Conservation (phyloP, 1,140 invertebrate genomes). For the Heliothis virescens region DNA sequence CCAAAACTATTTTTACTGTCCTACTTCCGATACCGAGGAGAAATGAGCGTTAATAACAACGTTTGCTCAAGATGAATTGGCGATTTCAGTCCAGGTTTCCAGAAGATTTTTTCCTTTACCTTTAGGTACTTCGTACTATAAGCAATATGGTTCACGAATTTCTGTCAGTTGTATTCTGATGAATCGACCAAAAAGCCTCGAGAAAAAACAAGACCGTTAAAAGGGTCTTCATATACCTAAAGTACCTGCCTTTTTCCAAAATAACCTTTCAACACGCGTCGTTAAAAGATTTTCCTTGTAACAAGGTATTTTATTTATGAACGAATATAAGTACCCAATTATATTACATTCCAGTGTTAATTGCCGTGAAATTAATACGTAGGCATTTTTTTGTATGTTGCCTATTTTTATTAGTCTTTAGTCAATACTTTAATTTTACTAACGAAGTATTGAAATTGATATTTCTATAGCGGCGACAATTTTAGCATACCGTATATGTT, state of each 20-base stretch:
- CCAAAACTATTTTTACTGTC: too few relatives aligned
- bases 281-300: conserved; percentile 3
- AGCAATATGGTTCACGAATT: too few relatives aligned
- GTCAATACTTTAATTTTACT: too few relatives aligned
- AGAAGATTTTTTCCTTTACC: too few relatives aligned
- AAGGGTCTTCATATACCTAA: neutral
- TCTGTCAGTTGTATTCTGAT: neutral
- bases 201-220: neutral
- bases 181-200: neutral
- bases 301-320: conserved; percentile 1
- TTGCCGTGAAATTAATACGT: conserved; percentile 33
- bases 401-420: conserved; percentile 2
- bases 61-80: neutral
- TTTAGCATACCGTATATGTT: too few relatives aligned
- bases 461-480: too few relatives aligned
- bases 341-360: conserved; percentile 32
- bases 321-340: conserved; percentile 6
- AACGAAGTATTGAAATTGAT: too few relatives aligned
- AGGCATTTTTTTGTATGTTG: conserved; percentile 3
- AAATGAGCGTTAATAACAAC: too few relatives aligned
- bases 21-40: too few relatives aligned
- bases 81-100: too few relatives aligned
- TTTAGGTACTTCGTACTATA: too few relatives aligned
- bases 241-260: neutral
- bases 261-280: conserved; percentile 2